phyloP scores from a whole-genome alignment of 2,888 invertebrate genomes.

The Leptothorax acervorum region DNA sequence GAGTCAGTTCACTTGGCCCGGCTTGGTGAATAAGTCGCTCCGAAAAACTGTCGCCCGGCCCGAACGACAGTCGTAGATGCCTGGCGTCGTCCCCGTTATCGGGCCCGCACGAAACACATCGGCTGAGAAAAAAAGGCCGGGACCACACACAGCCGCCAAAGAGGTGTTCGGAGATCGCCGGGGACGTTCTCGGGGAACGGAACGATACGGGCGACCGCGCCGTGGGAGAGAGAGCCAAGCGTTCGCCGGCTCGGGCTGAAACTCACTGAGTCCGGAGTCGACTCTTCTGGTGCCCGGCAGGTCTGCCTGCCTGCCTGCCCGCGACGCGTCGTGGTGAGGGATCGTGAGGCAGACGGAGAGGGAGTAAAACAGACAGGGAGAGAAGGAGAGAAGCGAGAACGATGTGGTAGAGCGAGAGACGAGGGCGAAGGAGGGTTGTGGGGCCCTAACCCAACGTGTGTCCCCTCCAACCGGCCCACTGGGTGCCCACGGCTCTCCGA shows the following conservation, averaged over 20 bases:
- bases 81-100: not conserved
- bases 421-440: constrained; percentile 53
- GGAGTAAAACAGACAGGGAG: constrained; percentile 41
- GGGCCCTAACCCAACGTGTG: constrained; percentile 66
- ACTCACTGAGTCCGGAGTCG: constrained; percentile 78
- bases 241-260: constrained; percentile 79
- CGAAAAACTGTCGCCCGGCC: not conserved
- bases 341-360: constrained; percentile 45
- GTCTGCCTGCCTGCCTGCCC: constrained; percentile 46
- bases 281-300: constrained; percentile 68
- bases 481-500: constrained; percentile 74
- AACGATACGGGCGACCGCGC: constrained; percentile 31
- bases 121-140: constrained; percentile 42
- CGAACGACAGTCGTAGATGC: constrained; percentile 8
- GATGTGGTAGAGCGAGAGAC: constrained; percentile 42
- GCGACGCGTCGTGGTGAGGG: constrained; percentile 64
- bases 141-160: constrained; percentile 79
- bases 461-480: constrained; percentile 64
- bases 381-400: constrained; percentile 28
- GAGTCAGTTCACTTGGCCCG: not conserved
- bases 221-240: constrained; percentile 64
- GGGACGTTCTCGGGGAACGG: constrained; percentile 27
- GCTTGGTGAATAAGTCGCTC: not conserved
- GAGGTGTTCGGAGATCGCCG: constrained; percentile 59
- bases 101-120: constrained; percentile 6